Evolutionary conservation across 1,140 invertebrate genomes (phyloP), one percentile per base, ranked within the genome.

Genomic region (Stenopsyche tienmushanensis): DNA sequence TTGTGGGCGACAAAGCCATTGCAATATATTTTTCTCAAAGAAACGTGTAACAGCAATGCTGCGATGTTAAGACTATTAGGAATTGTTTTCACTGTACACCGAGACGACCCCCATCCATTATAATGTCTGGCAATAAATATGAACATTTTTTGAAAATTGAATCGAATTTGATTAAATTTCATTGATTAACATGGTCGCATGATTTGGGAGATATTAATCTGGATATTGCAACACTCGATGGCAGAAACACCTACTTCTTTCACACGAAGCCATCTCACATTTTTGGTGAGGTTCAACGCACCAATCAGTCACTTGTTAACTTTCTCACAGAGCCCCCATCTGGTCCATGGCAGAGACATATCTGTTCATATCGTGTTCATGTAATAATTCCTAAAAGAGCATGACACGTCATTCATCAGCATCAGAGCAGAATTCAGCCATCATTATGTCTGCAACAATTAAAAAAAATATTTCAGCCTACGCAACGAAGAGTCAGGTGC

Each of bases 331-430:
- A 52, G 34, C 65, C 58, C 58, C 49, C 57, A 66, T 52, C 44
- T 60, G 45, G 65, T 39, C 42, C 29, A 18, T 68, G 66, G 63
- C 67, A 69, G 67, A 65, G 67, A 69, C 58, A 69, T 65, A 69
- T 69, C 63, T 69, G 49, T 50, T 65, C 18, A 18, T 47, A 62
- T 65, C 67, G 67, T 69, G 67, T 34, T 69, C 67, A 20, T 60
- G 64, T 64, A 69, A 69, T 69, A 59, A 65, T 58, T 62, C 67
- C 64, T 62, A 65, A 69, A 65, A 68, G 59, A 69, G 63, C 29
- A 52, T 41, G 58, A 39, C 62, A 42, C 15, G 67, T 44, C 21
- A 69, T 69, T 50, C 39, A 69, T 69, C 67, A 65, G 57, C 23
- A 47, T 47, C 45, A 20, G 58, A 15, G 9, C 42, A 42, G 20